Evolutionary conservation across 2,888 invertebrate genomes (phyloP).

Genomic region (Himalopsyche anomala): DNA sequence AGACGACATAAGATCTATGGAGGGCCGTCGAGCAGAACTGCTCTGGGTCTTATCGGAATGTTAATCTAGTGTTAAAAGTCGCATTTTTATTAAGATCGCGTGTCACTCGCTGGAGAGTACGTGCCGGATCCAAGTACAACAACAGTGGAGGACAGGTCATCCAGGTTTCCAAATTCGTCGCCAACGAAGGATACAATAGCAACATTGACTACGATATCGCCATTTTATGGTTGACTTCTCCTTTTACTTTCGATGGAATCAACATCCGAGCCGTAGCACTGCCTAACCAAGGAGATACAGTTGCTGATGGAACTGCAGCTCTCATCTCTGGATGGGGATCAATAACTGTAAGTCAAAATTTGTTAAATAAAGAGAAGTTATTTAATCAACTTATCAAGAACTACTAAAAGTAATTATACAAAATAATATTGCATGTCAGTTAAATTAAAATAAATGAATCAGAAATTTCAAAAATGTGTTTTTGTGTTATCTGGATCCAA

Average conservation of each 20-base stretch:
- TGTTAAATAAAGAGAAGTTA: no score
- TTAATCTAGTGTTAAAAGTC: background rate
- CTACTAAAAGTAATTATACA: no score
- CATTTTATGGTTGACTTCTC: conserved; percentile 39
- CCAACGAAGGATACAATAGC: background rate
- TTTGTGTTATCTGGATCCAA: no score
- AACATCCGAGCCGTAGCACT: conserved; percentile 50
- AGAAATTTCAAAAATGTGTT: no score
- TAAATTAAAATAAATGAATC: no score
- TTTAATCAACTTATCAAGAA: no score
- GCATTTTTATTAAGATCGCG: background rate
- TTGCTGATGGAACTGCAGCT: conserved; percentile 48
- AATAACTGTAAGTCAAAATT: conserved; percentile 33
- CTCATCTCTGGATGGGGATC: conserved; percentile 58
- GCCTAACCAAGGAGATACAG: conserved; percentile 44
- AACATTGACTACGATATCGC: conserved; percentile 57
- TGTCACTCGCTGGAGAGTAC: conserved; percentile 53
- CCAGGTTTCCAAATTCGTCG: conserved; percentile 68
- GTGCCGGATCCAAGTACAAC: conserved; percentile 68
- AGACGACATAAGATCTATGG: no score
- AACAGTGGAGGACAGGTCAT: conserved; percentile 71
- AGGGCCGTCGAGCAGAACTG: no score
- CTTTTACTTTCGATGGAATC: conserved; percentile 46
- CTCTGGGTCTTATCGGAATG: no score
- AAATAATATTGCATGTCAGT: no score